Base-by-base conservation (phyloP, 1,140 invertebrate genomes). In the Brachionus rotundiformis region DNA sequence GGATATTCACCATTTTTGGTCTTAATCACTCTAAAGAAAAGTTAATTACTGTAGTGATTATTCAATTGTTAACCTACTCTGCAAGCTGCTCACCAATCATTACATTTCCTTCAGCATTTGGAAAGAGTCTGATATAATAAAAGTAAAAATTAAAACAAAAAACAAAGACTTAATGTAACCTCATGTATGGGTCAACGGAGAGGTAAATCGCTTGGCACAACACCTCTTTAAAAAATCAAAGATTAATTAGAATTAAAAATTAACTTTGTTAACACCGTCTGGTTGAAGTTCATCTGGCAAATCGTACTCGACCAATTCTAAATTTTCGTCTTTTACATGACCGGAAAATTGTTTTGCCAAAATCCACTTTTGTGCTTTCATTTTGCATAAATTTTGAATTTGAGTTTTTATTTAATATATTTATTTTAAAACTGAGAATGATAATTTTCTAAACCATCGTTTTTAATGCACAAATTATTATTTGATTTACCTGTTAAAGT, bases 291-390 rank as follows among this genome's bases (percentile, higher is more conserved):
- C 44, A 10, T 77, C 73, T 2, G 44, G 91, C 36, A 92, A 83
- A 82, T 91, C 89, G 85, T 92, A 91, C 85, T 92, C 90, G 0
- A 91, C 88, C 25, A 92, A 85, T 84, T 90, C 86, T 47, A 92
- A 89, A 86, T 93, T 91, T 27, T 87, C 88, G 54, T 86, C 85
- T 83, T 91, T 91, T 8, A 91, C 91, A 82, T 91, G 89, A 0
- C 91, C 91, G 83, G 90, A 86, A 84, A 92, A 92, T 83, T 90
- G 88, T 83, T 91, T 91, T 0, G 86, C 89, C n/a, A 91, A 83
- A 25, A 92, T 87, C 84, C 89, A 92, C 86, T 90, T 91, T 83
- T 89, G 90, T 10, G 90, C 88, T 68, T 86, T 88, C 1, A 91
- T 73, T 73, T 25, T 73, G 10, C 4, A 11, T 16, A 31, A 23